Evolutionary conservation across 2,113 vertebrate genomes (phyloP).

Genomic region (Psittacula cyanocephala): DNA sequence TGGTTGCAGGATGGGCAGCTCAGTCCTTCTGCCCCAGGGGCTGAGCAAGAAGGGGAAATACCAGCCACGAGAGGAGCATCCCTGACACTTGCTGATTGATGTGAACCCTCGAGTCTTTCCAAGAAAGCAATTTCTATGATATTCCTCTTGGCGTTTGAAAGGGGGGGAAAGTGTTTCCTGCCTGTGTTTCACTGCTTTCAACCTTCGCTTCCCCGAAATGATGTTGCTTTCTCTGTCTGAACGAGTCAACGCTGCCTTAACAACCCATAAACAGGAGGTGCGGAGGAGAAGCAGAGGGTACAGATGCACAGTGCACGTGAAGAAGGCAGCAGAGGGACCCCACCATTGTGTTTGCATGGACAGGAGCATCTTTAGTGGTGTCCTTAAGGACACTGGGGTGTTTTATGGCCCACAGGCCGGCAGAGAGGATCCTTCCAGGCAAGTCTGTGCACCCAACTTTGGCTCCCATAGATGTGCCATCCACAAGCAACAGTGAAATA

Average conservation of each 20-base stretch:
- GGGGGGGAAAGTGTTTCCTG: background rate
- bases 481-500: slow-evolving; percentile 40
- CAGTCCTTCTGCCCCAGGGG: background rate
- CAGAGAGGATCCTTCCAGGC: background rate
- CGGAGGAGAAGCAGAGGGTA: background rate
- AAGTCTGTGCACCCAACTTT: background rate
- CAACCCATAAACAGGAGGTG: background rate
- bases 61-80: background rate
- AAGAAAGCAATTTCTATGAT: slow-evolving; percentile 72
- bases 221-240: background rate
- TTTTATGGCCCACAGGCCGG: background rate
- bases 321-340: background rate
- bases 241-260: background rate
- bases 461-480: background rate
- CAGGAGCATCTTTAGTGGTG: background rate
- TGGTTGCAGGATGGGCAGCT: background rate
- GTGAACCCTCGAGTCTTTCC: slow-evolving; percentile 68
- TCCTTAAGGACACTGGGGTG: background rate
- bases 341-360: rapidly evolving
- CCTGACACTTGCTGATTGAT: slow-evolving; percentile 62
- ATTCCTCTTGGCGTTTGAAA: slow-evolving; percentile 78
- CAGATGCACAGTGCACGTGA: rapidly evolving
- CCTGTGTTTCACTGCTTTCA: background rate
- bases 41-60: background rate
- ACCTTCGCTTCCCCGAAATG: background rate